Evolutionary conservation across 2,797 vertebrate species (phyloP).

Genomic region (Hafferia zeledoni): DNA sequence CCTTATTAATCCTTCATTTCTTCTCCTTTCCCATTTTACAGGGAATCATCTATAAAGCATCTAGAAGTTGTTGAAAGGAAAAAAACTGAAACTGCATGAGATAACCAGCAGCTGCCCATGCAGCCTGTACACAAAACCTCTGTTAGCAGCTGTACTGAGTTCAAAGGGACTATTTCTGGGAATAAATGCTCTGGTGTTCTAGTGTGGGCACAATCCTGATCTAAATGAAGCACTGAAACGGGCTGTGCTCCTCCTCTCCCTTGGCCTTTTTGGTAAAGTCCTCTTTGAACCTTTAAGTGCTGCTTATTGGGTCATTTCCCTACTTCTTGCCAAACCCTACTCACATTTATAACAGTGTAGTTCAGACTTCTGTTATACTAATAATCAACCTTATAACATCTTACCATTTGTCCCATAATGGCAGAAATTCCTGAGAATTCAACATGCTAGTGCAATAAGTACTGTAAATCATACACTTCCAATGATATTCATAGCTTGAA

Average conservation of each 20-base stretch:
- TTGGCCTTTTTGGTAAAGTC: not conserved
- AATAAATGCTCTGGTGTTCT: constrained; percentile 15
- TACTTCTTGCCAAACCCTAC: not conserved
- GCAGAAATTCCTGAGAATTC: not conserved
- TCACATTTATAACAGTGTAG: not conserved
- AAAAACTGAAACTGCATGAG: constrained; percentile 12
- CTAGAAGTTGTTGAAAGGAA: not conserved
- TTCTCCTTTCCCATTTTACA: not conserved
- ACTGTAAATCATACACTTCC: not conserved
- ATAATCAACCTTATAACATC: not conserved
- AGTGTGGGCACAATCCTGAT: not conserved
- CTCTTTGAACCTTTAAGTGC: not conserved
- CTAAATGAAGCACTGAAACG: not conserved
- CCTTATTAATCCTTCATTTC: not conserved
- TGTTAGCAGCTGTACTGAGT: not conserved
- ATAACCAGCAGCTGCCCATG: not conserved
- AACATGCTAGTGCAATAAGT: accelerated
- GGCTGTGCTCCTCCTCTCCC: not conserved
- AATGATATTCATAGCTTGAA: not conserved
- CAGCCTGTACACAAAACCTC: not conserved
- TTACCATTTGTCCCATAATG: not conserved
- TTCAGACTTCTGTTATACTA: not conserved
- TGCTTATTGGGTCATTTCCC: not conserved
- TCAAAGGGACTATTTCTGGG: constrained; percentile 9
- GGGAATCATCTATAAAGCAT: not conserved